Conservation (phyloP, 2,797 vertebrate species). For the Anableps anableps region DNA sequence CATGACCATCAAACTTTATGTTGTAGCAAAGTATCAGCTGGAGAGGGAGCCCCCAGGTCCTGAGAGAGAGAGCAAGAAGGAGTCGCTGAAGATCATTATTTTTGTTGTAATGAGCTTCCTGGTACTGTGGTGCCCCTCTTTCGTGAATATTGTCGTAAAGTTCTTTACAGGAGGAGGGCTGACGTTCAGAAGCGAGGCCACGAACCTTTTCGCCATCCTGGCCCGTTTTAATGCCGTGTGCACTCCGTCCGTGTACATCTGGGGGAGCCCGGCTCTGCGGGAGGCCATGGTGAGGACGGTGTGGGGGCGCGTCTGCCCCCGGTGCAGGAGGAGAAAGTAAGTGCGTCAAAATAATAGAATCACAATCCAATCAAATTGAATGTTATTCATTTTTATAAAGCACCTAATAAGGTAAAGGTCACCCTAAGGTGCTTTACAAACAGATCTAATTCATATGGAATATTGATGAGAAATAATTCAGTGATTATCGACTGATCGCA, state of each 20-base stretch:
- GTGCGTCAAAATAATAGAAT: background rate
- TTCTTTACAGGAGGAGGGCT: conserved; percentile 35
- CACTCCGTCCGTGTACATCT: conserved; percentile 70
- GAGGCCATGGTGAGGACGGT: conserved; percentile 46
- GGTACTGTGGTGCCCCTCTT: conserved; percentile 70
- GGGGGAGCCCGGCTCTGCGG: conserved; percentile 71
- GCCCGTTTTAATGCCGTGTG: conserved; percentile 67
- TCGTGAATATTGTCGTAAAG: conserved; percentile 63
- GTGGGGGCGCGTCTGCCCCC: conserved; percentile 60
- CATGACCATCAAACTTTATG: conserved; percentile 74
- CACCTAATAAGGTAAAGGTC: background rate
- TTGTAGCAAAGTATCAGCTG: conserved; percentile 64
- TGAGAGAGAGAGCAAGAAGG: conserved; percentile 65
- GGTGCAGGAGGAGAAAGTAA: conserved; percentile 45
- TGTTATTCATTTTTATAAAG: background rate
- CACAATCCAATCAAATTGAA: background rate
- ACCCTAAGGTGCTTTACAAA: background rate
- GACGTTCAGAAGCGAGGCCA: conserved; percentile 66
- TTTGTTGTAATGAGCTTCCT: conserved; percentile 78
- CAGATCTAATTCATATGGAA: background rate
- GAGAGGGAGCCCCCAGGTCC: conserved; percentile 54
- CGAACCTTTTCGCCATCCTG: conserved; percentile 67
- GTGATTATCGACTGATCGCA: background rate
- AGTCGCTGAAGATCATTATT: conserved; percentile 71
- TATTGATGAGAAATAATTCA: background rate